Base-by-base conservation (phyloP, 2,113 vertebrate genomes). In the Caloenas nicobarica region DNA sequence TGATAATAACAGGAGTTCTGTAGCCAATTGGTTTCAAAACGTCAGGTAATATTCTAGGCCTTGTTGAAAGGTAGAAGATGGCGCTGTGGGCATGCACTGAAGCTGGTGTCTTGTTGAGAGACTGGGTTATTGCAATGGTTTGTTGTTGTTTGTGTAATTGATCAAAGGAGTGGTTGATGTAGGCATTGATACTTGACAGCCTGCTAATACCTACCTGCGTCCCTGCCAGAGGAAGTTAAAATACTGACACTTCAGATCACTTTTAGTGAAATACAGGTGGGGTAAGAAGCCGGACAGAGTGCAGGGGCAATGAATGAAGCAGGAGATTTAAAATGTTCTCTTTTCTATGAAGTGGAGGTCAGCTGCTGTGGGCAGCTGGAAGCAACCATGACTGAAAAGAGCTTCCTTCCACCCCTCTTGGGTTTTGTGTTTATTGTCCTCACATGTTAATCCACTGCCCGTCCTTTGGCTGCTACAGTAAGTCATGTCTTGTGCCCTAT, bases 1-100 rank as follows among this genome's bases (percentile, higher is more conserved):
- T 28, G 70, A 33, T 88, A 86, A 78, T 92, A 88, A 81, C 29
- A 88, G 62, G 54, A 90, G 11, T 26, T 88, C 54, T 65, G 53
- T 36, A 82, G 79, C 82, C 36, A 81, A 73, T 92, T 96, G 86
- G 62, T 81, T 92, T 34, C 50, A 46, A 71, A 95, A 93, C 66
- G 60, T 70, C 56, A 77, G 71, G 23, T 36, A 81, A 83, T 88
- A 73, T 66, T 70, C 53, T 28, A 58, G 86, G 42, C 68, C 54
- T 77, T 0, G 1, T 48, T 81, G 64, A 62, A 92, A 88, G 29
- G 54, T 42, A 51, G 64, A 81, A 2, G 13, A 86, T n/a, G 34
- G 62, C 91, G 85, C 80, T 83, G 60, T 66, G 72, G 56, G 56
- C 28, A n/a, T 34, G 24, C 24, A 83, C 74, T 5, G 5, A 74